Conservation (phyloP, 2,797 vertebrate species). For the Calcarius lapponicus region DNA sequence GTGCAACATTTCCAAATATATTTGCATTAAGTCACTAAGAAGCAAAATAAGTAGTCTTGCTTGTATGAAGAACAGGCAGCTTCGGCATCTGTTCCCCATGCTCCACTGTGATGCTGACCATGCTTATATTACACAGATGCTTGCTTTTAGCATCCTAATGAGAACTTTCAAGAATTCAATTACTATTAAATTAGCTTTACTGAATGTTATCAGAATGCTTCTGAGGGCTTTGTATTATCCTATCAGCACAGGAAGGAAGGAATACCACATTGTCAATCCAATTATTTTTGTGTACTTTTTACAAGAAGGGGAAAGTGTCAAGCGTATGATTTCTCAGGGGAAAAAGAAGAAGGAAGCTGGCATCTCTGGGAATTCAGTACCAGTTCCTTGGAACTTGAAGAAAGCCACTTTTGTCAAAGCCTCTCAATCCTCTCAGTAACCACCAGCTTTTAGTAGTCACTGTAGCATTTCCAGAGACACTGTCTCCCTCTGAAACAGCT, state of each 20-base stretch:
- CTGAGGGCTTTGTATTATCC: neutral
- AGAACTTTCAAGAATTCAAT: slow-evolving; percentile 52
- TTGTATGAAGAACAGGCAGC: slow-evolving; percentile 4
- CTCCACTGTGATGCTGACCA: slow-evolving; percentile 26
- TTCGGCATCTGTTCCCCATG: slow-evolving; percentile 3
- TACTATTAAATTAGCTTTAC: slow-evolving; percentile 38
- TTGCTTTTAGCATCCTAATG: slow-evolving; percentile 40
- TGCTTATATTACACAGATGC: slow-evolving; percentile 6
- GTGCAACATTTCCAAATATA: slow-evolving; percentile 33
- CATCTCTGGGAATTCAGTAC: neutral
- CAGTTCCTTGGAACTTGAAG: neutral
- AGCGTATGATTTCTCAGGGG: neutral
- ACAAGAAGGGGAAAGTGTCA: neutral
- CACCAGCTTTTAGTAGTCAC: neutral
- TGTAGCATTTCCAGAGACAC: neutral
- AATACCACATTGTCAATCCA: neutral
- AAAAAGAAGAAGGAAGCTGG: neutral
- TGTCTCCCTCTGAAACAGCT: neutral
- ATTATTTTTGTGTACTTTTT: neutral
- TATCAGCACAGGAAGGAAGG: slow-evolving; percentile 25
- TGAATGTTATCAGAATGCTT: slow-evolving; percentile 45
- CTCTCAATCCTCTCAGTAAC: neutral
- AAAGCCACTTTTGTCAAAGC: neutral
- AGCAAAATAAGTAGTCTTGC: slow-evolving; percentile 26
- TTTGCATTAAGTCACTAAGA: slow-evolving; percentile 36